Base-by-base conservation (phyloP, 1,140 invertebrate species). In the Zaprionus ghesquierei region DNA sequence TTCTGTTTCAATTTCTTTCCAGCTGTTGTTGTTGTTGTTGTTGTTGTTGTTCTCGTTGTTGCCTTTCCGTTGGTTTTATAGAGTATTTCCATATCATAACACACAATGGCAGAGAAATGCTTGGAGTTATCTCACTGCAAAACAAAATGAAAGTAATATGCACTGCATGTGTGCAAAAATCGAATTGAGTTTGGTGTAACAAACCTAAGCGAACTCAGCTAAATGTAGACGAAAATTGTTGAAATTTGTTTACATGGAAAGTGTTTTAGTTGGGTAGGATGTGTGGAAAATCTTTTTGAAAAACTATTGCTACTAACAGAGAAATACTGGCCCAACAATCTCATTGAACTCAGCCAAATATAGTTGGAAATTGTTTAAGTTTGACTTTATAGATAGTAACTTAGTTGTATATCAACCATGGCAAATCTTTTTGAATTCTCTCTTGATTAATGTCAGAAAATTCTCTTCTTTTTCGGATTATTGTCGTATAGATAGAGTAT, bases 1-100 rank as follows among this genome's bases (percentile, higher is more conserved):
- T 72, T 72, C 69, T 68, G 63, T 72, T 72, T 80, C 61, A 74
- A 71, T 77, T 73, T 80, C 61, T 54, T 61, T 29, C 69, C 49
- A 25, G 27, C 33, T 61, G 62, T 65, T 50, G n/a, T 54, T 44
- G 46, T 62, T 25, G 31, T 31, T 35, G 35, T 54, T 53, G 25
- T 46, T 69, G 50, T 49, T 44, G 18, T 55, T 6, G 10, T 61
- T 25, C 10, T 44, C 9, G 29, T 15, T 0, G 6, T 44, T 38
- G 13, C 10, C 25, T 31, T n/a, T 33, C 44, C 13, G 22, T 9
- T 22, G 3, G n/a, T 69, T 18, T 9, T 13, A 53, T 70, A 64
- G 68, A 49, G 68, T 64, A 63, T 63, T 61, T 41, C n/a, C 49
- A 62, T 18, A 62, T 69, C 25, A 60, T 41, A 60, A 22, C 44